Base-by-base conservation (phyloP, 2,797 vertebrate species). In the Mormyrops boulengeri region DNA sequence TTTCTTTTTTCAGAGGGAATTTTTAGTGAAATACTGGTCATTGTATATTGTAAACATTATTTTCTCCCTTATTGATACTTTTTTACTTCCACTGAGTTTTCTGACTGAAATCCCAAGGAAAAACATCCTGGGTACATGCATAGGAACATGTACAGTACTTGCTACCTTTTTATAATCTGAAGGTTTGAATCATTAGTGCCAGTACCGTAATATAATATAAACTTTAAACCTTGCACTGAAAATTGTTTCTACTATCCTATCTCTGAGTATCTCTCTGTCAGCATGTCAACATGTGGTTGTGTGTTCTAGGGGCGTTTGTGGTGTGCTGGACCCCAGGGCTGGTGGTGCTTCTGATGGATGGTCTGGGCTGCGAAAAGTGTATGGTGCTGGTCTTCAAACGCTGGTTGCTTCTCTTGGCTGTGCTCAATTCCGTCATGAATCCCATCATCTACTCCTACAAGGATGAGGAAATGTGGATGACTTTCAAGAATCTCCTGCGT, bases 361-460 rank as follows among this genome's bases (percentile, higher is more conserved):
- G 98, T 85, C 94, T 99, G 77, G 91, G 98, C 86, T 99, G 98
- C 89, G 91, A 93, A 0, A 69, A 69, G 1, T 99, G 98, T 41
- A 88, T 95, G 0, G 95, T 99, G 88, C 95, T 97, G 92, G 92
- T 95, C 11, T 95, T 97, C 85, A 99, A 99, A 60, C 96, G 96
- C 77, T 98, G 97, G 97, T 96, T 99, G 91, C 96, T 99, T 91
- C 97, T 99, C 41, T 94, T 99, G 93, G 98, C 98, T 0, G 94
- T 99, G 2, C 91, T 97, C 92, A 99, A 99, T 94, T 99, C 98
- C 0, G 95, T 98, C 93, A 97, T 99, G 97, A 99, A 99, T 93
- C 98, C 98, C 17, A 95, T 99, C 94, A 99, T 99, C 95, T 99
- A 99, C 95, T 99, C 98, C 8, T 99, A 97, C 94, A 99, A 98